Conservation (phyloP, 2,113 vertebrate genomes). For the Columba janthina region DNA sequence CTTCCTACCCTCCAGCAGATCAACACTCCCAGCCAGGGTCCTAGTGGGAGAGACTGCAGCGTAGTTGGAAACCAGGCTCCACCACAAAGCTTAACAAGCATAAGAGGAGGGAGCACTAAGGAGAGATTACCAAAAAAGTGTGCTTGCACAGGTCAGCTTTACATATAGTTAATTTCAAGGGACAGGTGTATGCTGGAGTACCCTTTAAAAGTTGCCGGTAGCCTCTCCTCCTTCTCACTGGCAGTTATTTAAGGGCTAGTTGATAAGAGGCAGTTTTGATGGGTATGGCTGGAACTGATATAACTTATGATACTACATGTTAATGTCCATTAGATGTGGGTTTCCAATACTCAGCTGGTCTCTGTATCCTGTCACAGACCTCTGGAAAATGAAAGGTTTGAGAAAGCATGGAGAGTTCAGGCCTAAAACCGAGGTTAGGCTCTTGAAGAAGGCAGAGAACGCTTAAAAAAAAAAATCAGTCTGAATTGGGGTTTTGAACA, state of each 20-base stretch:
- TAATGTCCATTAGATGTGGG: background rate
- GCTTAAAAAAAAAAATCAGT: background rate
- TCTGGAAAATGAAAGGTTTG: background rate
- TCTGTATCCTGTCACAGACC: background rate
- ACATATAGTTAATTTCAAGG: background rate
- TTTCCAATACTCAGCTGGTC: background rate
- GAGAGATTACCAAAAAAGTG: too few relatives aligned
- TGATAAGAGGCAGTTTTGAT: background rate
- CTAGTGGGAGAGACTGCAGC: background rate
- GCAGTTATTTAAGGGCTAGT: background rate
- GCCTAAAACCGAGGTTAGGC: background rate
- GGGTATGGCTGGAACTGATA: background rate
- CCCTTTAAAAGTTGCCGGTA: background rate
- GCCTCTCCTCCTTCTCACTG: background rate
- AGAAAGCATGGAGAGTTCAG: background rate
- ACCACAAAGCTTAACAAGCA: rapidly evolving
- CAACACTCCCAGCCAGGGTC: too few relatives aligned
- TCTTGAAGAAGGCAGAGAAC: background rate
- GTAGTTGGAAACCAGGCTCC: background rate
- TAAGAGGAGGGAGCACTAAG: background rate
- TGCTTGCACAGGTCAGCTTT: background rate
- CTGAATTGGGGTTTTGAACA: background rate
- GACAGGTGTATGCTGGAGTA: background rate
- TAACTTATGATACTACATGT: background rate
- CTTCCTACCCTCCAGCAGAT: too few relatives aligned